These are phyloP conservation scores for Heliocidaris erythrogramma DNA, from an alignment of 35 echinoderm and acorn worm genomes.

Conservation along the genomic window DNA sequence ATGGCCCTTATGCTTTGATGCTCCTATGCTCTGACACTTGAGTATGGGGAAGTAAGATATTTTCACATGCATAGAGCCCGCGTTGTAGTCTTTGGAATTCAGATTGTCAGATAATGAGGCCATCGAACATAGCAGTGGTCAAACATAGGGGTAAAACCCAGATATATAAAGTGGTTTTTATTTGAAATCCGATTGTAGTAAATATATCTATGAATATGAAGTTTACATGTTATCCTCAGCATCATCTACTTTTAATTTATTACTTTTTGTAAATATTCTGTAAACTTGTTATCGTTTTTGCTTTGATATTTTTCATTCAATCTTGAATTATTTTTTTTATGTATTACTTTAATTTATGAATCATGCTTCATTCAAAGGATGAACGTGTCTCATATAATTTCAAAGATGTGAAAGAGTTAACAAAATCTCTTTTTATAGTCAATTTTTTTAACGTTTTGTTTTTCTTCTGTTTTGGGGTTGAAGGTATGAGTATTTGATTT, in stretches of 20 bases:
- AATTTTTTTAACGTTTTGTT: neutral
- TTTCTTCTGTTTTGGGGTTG: neutral
- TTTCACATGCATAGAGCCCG: no score
- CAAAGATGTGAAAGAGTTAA: neutral
- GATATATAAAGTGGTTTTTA: neutral
- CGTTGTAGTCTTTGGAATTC: no score
- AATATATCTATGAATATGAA: neutral
- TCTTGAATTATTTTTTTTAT: no score
- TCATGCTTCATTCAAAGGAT: neutral
- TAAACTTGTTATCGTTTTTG: neutral
- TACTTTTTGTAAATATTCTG: neutral
- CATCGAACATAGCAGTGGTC: no score
- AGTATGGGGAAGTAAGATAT: no score
- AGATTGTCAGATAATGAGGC: no score
- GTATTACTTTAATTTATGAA: neutral
- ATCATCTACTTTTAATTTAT: slow-evolving; percentile 1
- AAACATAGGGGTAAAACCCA: no score
- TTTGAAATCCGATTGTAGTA: neutral
- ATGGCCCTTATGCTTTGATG: no score
- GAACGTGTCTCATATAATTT: neutral
- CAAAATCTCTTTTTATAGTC: neutral
- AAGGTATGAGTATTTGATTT: slow-evolving; percentile 3
- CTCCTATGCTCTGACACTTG: no score
- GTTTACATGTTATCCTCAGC: neutral
- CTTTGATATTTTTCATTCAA: neutral